Base-by-base conservation (phyloP, 2,888 invertebrate genomes). In the Gymnoscelis rufifasciata region DNA sequence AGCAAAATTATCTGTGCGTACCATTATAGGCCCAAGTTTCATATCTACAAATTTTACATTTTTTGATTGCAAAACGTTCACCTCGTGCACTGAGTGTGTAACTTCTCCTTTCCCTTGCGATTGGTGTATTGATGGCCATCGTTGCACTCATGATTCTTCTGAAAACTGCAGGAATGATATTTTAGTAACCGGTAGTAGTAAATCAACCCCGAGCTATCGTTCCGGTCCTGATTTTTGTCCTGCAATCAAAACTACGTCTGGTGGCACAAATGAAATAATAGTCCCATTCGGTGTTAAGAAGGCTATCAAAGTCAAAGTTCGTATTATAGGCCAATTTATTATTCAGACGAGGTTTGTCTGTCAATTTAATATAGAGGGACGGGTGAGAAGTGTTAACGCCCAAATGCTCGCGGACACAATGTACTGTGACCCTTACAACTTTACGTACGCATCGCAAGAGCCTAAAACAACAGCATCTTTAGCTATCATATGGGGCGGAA, bases 31-130 rank as follows among this genome's bases (percentile, higher is more conserved):
- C 36, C 97, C 97, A 15, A 97, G 98, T 83, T 94, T 99, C 72
- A 98, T 98, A 31, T 95, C 97, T 11, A 97, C 98, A 4, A 96
- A 98, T 83, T 98, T 99, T 78, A 98, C 98, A 26, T 99, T 99
- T 86, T 99, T 98, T 78, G 98, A 99, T 80, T 99, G 99, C 83
- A 96, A 95, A 74, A 96, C 98, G 19, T 98, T 98, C 88, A 94
- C 94, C 64, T 97, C 97, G 51, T 99, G 99, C 82, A 97, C 97
- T 5, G 93, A 95, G 67, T 99, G 99, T 86, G 98, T 98, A n/a
- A 95, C 96, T 39, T 97, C 97, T n/a, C 94, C 94, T 43, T 99
- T 98, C 76, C 98, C 98, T 0, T 99, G 99, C 78, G 98, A 98
- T 78, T 98, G 99, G 99, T 99, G 98, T 79, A 96, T 98, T 13